Conservation (phyloP, 2,888 invertebrate species). For the Galeruca laticollis region DNA sequence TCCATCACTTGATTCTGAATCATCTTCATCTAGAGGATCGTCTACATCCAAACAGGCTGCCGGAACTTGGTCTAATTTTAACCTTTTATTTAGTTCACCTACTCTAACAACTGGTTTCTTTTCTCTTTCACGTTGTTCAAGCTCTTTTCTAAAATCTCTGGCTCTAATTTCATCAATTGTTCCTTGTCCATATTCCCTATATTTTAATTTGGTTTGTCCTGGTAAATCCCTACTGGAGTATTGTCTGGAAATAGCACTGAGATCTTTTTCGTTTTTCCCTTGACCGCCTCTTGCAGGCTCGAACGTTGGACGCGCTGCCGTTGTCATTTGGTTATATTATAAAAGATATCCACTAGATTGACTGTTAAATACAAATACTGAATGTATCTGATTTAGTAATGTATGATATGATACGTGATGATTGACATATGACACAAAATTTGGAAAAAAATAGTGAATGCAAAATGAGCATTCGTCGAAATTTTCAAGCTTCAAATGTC, state of each 20-base stretch:
- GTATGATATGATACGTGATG: too few species aligned
- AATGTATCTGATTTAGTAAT: too few species aligned
- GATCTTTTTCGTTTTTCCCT: slow-evolving; percentile 96
- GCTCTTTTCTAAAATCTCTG: slow-evolving; percentile 93
- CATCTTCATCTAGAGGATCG: slow-evolving; percentile 91
- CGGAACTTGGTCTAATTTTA: slow-evolving; percentile 82
- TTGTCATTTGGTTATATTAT: slow-evolving; percentile 80
- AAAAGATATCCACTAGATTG: neutral
- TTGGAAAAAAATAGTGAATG: too few species aligned
- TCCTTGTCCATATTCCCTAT: slow-evolving; percentile 97
- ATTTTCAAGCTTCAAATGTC: too few species aligned
- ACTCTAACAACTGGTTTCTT: slow-evolving; percentile 64
- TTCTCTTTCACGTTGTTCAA: slow-evolving; percentile 90
- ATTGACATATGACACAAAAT: too few species aligned
- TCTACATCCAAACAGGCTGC: slow-evolving; percentile 96
- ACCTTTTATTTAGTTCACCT: slow-evolving; percentile 70
- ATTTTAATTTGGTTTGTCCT: slow-evolving; percentile 96
- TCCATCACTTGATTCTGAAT: slow-evolving; percentile 78
- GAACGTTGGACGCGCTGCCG: slow-evolving; percentile 98
- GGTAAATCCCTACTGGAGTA: slow-evolving; percentile 98
- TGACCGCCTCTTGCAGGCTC: slow-evolving; percentile 97
- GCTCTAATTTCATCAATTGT: slow-evolving; percentile 89
- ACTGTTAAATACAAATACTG: too few species aligned
- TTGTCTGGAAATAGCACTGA: slow-evolving; percentile 97
- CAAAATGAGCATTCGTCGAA: too few species aligned